phyloP scores from a whole-genome alignment of 2,113 vertebrate genomes.

The Clinocottus analis region DNA sequence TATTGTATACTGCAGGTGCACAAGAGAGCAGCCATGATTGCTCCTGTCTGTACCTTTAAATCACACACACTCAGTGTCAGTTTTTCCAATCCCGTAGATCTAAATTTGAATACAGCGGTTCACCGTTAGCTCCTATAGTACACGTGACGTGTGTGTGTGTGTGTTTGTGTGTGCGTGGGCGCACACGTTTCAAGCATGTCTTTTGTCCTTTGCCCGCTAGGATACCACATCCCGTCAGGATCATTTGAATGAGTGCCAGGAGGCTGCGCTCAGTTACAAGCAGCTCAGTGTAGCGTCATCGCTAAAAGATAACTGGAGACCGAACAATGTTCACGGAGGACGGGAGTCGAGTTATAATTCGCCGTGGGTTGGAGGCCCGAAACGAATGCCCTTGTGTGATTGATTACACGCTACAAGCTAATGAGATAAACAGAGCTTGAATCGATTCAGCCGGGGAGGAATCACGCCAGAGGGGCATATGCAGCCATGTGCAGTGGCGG shows the following conservation, averaged over 20 bases:
- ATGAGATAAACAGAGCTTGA: conserved; percentile 82
- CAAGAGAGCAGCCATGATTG: neutral
- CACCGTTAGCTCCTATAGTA: neutral
- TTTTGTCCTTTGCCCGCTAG: conserved; percentile 19
- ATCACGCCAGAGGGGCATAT: conserved; percentile 72
- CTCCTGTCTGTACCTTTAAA: neutral
- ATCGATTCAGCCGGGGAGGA: conserved; percentile 74
- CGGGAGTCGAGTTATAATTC: conserved; percentile 60
- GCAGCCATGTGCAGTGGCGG: conserved; percentile 66
- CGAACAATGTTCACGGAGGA: conserved; percentile 44
- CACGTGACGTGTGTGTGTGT: neutral
- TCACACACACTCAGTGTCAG: neutral
- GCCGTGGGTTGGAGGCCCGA: conserved; percentile 60
- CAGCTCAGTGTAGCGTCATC: conserved; percentile 38
- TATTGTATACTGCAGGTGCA: neutral
- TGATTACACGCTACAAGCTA: conserved; percentile 81
- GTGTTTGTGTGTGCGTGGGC: neutral
- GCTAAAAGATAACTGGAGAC: conserved; percentile 62
- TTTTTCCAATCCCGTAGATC: neutral
- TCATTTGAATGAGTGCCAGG: conserved; percentile 52
- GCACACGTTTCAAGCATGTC: conserved; percentile 11
- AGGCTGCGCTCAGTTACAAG: conserved; percentile 33
- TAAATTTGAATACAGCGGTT: neutral
- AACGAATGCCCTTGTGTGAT: conserved; percentile 80
- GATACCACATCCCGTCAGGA: conserved; percentile 45